Conservation (phyloP, 2,113 vertebrate genomes). For the Fulica atra region DNA sequence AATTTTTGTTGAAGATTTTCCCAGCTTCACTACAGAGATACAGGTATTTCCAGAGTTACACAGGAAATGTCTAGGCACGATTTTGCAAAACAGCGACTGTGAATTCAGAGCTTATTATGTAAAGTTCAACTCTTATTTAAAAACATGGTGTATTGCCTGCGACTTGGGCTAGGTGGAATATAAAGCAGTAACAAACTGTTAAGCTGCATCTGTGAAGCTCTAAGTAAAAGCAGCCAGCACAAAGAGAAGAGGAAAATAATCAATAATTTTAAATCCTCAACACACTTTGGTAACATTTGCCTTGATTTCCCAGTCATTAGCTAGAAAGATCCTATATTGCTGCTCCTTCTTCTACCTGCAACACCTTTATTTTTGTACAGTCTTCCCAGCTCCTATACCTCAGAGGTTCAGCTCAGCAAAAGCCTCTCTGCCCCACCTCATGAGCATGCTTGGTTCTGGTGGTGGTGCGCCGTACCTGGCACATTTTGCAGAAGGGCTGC, state of each 20-base stretch:
- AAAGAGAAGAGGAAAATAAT: not conserved
- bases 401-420: not conserved
- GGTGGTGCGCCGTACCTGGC: not conserved
- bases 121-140: not conserved
- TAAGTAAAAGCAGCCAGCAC: not conserved
- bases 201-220: not conserved
- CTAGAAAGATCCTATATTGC: not conserved
- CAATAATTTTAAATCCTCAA: not conserved
- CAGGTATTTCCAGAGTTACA: not conserved
- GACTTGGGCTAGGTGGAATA: not conserved
- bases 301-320: not conserved
- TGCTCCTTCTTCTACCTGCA: not conserved
- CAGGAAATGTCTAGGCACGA: accelerated
- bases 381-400: not conserved
- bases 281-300: not conserved
- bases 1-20: not conserved
- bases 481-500: not conserved
- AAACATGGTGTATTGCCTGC: not conserved
- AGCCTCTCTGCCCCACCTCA: not conserved
- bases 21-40: not conserved
- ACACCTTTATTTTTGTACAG: not conserved
- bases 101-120: not conserved
- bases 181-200: not conserved
- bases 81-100: not conserved
- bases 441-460: accelerated